Percentiles rank a stretch among this genome's conserved stretches.
Conservation (phyloP, 2,113 vertebrate genomes). For the Bubo blakistoni region DNA sequence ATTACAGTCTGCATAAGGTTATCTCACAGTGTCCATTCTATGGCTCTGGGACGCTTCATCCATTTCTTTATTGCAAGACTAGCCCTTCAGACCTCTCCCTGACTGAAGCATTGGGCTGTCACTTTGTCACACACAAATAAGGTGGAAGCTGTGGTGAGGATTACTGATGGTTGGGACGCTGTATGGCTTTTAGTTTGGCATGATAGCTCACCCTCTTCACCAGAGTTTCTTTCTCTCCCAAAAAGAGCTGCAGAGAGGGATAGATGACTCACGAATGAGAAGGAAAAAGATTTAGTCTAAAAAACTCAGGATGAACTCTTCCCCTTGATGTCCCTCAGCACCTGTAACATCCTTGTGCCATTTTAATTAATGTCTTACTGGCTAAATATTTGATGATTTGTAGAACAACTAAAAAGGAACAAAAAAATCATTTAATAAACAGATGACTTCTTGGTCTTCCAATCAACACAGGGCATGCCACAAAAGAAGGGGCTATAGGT, state of each 20-base stretch:
- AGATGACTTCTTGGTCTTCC: background rate
- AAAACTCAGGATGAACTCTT: background rate
- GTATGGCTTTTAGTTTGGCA: background rate
- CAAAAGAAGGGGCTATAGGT: background rate
- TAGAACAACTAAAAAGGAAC: background rate
- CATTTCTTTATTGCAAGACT: background rate
- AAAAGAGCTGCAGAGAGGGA: background rate
- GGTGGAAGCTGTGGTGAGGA: background rate
- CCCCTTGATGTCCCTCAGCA: background rate
- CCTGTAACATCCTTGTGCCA: background rate
- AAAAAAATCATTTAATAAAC: background rate
- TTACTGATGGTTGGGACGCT: background rate
- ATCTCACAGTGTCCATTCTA: background rate
- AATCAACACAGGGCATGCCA: rapidly evolving
- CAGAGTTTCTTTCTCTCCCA: background rate
- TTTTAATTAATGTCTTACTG: background rate
- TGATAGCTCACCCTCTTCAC: background rate
- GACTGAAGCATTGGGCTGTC: background rate
- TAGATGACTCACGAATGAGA: background rate
- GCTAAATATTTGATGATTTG: background rate
- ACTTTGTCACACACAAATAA: background rate
- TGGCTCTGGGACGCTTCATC: background rate
- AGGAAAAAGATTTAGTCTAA: background rate
- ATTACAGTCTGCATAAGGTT: background rate
- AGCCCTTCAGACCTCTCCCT: background rate